Evolutionary conservation across 2,888 invertebrate genomes (phyloP), one percentile per base, ranked within the genome.

Genomic region (Eurytoma adleriae): DNA sequence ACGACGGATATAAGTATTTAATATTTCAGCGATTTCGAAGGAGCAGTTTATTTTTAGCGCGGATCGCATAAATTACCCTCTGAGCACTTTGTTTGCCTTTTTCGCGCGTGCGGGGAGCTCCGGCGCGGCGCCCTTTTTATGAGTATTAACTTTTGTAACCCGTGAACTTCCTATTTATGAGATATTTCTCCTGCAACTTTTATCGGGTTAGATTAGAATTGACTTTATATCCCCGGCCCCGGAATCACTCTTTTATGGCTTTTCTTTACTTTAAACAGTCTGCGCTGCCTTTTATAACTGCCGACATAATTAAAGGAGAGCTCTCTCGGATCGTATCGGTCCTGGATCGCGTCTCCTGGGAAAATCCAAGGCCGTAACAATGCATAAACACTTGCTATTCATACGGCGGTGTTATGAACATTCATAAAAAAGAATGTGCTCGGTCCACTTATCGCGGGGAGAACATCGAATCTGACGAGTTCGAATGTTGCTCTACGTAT

Each of bases 101-200:
- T 61, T 0, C 16, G 59, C 14, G 13, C 24, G 24, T 24, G 24
- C 24, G 24, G 24, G 24, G 24, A 1, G 24, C 24, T 24, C 24
- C 24, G 24, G 24, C 2, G 24, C 24, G 24, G 18, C 48, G n/a
- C 5, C 24, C 61, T 61, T 69, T 68, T 61, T 59, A 59, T 30
- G 10, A 54, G 52, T 30, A 50, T 61, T 30, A n/a, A 67, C 67
- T 24, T 50, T 40, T 24, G 27, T 59, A 16, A 0, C 1, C 52
- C 59, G 30, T 27, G 59, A 67, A 68, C 59, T 24, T 30, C n/a
- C n/a, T 57, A 57, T 67, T 67, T 57, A 67, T 7, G 18, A 59
- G 27, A 59, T 59, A 27, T 59, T 57, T 59, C 57, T 67, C 67
- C 27, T 68, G 68, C 59, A 75, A 59, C 59, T 57, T 74, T 48